These are phyloP conservation scores for Aplodontia rufa DNA, from an alignment of 2,113 vertebrate species.

Conservation along the genomic window DNA sequence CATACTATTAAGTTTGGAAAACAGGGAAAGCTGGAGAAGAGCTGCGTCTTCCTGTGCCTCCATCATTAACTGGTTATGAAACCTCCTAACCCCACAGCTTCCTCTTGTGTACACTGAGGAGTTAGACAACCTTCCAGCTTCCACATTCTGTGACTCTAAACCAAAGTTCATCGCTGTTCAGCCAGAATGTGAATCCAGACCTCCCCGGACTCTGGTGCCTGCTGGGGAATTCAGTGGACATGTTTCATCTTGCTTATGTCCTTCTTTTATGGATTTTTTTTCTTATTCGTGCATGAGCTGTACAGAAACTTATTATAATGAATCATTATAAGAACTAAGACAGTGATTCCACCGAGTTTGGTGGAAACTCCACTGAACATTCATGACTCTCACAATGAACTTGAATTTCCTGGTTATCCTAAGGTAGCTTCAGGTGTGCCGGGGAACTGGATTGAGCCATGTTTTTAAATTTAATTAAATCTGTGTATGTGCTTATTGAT, in stretches of 20 bases:
- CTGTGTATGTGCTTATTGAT: too few relatives aligned
- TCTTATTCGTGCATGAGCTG: conserved; percentile 43
- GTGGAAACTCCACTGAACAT: background rate
- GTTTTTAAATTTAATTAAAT: background rate
- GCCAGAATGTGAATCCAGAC: background rate
- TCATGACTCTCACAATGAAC: background rate
- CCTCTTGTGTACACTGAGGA: background rate
- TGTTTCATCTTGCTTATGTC: conserved; percentile 13
- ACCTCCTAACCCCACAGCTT: background rate
- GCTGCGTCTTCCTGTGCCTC: background rate
- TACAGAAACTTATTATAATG: conserved; percentile 62
- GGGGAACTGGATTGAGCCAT: background rate
- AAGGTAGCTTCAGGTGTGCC: background rate
- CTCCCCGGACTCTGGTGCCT: too few relatives aligned
- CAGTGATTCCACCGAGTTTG: background rate
- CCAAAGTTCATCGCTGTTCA: background rate
- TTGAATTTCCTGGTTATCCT: background rate
- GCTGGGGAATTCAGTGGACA: background rate
- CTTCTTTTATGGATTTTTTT: background rate
- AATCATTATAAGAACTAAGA: conserved; percentile 46
- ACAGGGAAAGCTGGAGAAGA: background rate
- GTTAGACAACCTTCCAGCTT: accelerated
- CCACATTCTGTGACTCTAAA: background rate
- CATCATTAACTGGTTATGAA: background rate
- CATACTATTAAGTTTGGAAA: background rate